phyloP scores from a whole-genome alignment of 2,888 invertebrate genomes.

The Timandra comae region DNA sequence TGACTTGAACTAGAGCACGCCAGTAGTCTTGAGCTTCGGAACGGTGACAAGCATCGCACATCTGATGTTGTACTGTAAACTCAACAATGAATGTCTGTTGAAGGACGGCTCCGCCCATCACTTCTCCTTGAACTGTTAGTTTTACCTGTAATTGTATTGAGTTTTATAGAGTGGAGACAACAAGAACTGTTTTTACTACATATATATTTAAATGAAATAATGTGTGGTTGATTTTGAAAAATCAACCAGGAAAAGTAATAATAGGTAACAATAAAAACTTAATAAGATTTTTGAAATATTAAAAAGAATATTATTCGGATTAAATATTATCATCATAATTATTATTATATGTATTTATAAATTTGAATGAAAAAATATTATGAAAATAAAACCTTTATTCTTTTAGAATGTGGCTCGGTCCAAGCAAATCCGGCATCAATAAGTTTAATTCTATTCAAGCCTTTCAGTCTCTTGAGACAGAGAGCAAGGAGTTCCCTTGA shows the following conservation, averaged over 20 bases:
- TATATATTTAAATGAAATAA: too few relatives aligned
- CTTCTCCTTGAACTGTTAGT: slow-evolving; percentile 96
- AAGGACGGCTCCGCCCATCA: slow-evolving; percentile 91
- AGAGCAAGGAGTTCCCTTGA: slow-evolving; percentile 92
- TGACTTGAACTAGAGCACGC: slow-evolving; percentile 93
- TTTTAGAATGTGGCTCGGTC: slow-evolving; percentile 99
- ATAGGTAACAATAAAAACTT: too few relatives aligned
- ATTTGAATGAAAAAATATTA: too few relatives aligned
- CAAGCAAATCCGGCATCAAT: slow-evolving; percentile 98
- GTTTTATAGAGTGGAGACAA: too few relatives aligned
- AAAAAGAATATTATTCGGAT: too few relatives aligned
- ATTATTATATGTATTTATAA: too few relatives aligned
- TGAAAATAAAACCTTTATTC: slow-evolving; percentile 98
- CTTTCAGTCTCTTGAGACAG: slow-evolving; percentile 95
- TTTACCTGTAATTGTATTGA: slow-evolving; percentile 78
- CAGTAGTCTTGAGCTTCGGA: slow-evolving; percentile 98
- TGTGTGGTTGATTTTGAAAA: too few relatives aligned
- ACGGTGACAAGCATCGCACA: slow-evolving; percentile 98
- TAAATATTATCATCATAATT: too few relatives aligned
- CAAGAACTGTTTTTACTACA: too few relatives aligned
- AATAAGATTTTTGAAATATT: too few relatives aligned
- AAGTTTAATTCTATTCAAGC: slow-evolving; percentile 90
- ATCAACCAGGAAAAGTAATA: too few relatives aligned
- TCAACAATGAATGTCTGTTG: slow-evolving; percentile 98
- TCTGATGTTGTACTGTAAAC: slow-evolving; percentile 92